Percentiles rank a stretch among this genome's conserved stretches.
Evolutionary conservation across 2,888 invertebrate genomes (phyloP).

Genomic region (Penaeus monodon): DNA sequence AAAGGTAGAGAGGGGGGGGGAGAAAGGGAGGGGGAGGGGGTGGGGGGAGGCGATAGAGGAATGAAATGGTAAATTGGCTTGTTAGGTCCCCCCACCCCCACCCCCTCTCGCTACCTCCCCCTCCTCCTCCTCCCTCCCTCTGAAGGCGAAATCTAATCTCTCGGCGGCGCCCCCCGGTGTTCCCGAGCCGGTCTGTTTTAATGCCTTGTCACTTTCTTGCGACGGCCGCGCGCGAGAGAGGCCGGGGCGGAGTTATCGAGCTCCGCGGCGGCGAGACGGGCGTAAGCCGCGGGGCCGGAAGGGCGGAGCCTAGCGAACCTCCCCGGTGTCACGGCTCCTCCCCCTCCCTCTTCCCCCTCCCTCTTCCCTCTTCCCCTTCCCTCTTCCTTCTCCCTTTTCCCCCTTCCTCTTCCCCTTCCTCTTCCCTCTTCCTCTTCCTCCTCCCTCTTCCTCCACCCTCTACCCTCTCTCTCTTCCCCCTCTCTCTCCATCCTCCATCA

Average conservation of each 20-base stretch:
- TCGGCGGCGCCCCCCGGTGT: constrained; percentile 14
- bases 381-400: no score
- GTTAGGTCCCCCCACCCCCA: no score
- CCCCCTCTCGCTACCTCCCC: background rate
- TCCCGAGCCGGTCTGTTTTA: constrained; percentile 31
- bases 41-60: no score
- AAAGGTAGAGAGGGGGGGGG: no score
- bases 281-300: background rate
- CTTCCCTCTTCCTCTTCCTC: background rate
- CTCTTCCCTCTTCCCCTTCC: no score
- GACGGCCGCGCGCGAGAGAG: constrained; percentile 29
- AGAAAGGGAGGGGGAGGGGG: no score
- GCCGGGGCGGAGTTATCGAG: constrained; percentile 15
- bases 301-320: no score
- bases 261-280: background rate
- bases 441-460: background rate
- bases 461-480: background rate
- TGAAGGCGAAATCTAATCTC: constrained; percentile 23
- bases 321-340: no score
- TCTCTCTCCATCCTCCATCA: background rate
- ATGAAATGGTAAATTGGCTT: no score
- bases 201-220: constrained; percentile 50
- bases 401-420: no score
- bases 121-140: background rate
- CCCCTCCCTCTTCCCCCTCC: no score